Conservation (phyloP, 2,113 vertebrate genomes). For the Buteo buteo region DNA sequence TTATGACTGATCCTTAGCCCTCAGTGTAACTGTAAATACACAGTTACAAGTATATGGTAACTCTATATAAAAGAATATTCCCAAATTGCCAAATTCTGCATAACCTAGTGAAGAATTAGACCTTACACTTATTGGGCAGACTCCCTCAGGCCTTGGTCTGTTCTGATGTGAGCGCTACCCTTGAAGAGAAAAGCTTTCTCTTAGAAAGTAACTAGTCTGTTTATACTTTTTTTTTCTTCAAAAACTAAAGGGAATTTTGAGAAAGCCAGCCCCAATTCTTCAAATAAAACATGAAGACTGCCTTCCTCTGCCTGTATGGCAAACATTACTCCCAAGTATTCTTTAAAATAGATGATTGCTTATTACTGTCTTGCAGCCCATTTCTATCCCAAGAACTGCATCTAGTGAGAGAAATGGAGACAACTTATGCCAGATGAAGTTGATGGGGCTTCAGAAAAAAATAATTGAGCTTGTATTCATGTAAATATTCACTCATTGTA, state of each 20-base stretch:
- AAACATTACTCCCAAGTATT: not conserved
- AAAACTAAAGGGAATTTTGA: not conserved
- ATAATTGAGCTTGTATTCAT: not conserved
- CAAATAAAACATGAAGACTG: not conserved
- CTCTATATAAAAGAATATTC: not conserved
- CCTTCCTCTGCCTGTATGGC: not conserved
- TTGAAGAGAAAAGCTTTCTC: not conserved
- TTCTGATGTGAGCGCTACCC: not conserved
- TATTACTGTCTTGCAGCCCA: not conserved
- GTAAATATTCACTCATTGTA: not conserved
- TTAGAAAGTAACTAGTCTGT: not conserved
- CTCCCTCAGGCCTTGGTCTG: not conserved
- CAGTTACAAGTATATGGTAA: not conserved
- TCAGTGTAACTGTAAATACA: not conserved
- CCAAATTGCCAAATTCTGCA: not conserved
- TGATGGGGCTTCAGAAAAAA: not conserved
- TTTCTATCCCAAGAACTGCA: not conserved
- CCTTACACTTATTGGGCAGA: not conserved
- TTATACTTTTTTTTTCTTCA: not conserved
- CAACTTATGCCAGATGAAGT: not conserved
- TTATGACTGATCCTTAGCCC: not conserved
- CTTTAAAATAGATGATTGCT: not conserved
- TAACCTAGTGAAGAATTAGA: not conserved
- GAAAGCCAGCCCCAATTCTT: not conserved
- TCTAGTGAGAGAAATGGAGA: not conserved